Conservation (phyloP, 2,888 invertebrate genomes). For the Hyppa rectilinea region DNA sequence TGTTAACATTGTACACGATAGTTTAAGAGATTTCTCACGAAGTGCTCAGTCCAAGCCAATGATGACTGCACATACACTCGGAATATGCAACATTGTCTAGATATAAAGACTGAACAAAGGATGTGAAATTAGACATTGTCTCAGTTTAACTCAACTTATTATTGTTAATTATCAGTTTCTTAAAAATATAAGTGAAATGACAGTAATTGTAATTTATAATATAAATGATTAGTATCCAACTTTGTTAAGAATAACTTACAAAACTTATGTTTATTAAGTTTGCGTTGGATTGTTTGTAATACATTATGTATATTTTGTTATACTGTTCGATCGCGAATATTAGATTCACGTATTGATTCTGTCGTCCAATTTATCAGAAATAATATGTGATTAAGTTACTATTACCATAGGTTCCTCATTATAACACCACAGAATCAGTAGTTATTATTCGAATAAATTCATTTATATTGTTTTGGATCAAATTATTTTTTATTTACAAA, state of each 20-base stretch:
- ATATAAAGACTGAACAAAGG: constrained; percentile 62
- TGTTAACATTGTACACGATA: constrained; percentile 56
- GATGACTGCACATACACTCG: constrained; percentile 22
- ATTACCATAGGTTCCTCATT: constrained; percentile 67
- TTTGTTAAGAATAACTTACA: constrained; percentile 75
- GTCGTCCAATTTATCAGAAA: constrained; percentile 64
- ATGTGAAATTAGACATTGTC: constrained; percentile 62
- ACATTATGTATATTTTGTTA: constrained; percentile 66
- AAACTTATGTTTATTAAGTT: constrained; percentile 75
- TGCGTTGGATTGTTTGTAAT: constrained; percentile 69
- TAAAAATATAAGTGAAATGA: constrained; percentile 59
- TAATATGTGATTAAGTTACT: constrained; percentile 68
- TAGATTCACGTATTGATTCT: constrained; percentile 68
- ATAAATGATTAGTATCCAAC: constrained; percentile 68
- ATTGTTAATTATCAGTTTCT: constrained; percentile 54
- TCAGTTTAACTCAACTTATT: constrained; percentile 35
- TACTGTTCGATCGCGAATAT: constrained; percentile 58
- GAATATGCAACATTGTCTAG: constrained; percentile 58
- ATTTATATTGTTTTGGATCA: constrained; percentile 69
- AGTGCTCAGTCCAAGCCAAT: constrained; percentile 38
- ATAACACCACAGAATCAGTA: constrained; percentile 74
- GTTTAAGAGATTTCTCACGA: constrained; percentile 28
- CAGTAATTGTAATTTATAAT: constrained; percentile 70
- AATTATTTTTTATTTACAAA: constrained; percentile 58
- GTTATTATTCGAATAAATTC: constrained; percentile 75